Evolutionary conservation across 2,888 invertebrate species (phyloP).

Genomic region (Trichacis sp.): DNA sequence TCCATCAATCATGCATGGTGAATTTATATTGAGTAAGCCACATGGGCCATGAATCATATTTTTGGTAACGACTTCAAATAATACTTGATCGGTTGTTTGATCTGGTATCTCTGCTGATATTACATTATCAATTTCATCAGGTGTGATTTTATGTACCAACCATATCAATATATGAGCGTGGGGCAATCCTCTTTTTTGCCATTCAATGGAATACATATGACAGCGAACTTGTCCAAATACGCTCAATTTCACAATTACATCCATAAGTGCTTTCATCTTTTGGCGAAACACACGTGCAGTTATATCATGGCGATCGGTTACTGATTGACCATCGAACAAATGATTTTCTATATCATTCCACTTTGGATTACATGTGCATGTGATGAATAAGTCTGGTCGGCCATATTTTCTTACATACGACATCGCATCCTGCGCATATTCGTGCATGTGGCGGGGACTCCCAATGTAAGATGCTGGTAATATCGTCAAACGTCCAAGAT

Average conservation of each 20-base stretch:
- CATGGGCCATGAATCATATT: constrained; percentile 61
- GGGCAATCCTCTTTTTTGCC: constrained; percentile 57
- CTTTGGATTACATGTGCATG: constrained; percentile 32
- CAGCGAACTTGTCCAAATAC: constrained; percentile 46
- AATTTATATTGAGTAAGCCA: constrained; percentile 51
- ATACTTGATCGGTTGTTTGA: constrained; percentile 44
- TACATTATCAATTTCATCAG: constrained; percentile 51
- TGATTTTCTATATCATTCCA: constrained; percentile 53
- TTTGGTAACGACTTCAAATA: constrained; percentile 44
- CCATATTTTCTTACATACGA: constrained; percentile 60
- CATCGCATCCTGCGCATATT: constrained; percentile 58
- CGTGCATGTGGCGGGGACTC: constrained; percentile 64
- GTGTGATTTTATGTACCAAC: constrained; percentile 42
- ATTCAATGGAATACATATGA: constrained; percentile 49
- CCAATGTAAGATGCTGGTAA: constrained; percentile 51
- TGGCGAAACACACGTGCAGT: constrained; percentile 48
- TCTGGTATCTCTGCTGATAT: constrained; percentile 62
- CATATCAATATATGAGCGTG: constrained; percentile 52
- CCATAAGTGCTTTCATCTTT: constrained; percentile 47
- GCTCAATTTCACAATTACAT: constrained; percentile 40
- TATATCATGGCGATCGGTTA: constrained; percentile 50
- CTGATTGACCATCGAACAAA: constrained; percentile 41
- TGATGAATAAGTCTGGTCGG: constrained; percentile 57
- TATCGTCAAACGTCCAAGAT: constrained; percentile 26
- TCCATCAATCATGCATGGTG: constrained; percentile 64